Evolutionary conservation across 2,113 vertebrate species (phyloP), one percentile per base, ranked within the genome.

Genomic region (Lepus americanus): DNA sequence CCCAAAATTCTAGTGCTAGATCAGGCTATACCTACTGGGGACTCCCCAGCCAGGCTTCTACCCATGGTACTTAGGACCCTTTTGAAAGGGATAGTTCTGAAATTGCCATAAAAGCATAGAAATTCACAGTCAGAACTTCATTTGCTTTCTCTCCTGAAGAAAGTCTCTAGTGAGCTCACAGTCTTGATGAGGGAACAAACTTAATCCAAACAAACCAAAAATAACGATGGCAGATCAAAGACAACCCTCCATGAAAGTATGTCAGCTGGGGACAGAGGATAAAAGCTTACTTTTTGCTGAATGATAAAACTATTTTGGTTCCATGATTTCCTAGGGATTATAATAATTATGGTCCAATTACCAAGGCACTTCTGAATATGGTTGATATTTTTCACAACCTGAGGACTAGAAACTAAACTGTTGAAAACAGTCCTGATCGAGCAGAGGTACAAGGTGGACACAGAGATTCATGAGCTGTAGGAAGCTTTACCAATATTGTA

Each of bases 171-270:
- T 84, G 86, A 92, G 55, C 82, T 96, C 90, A 44, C 19, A 83
- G 31, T 29, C 70, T 55, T 91, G 82, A 97, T 59, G 91, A 97
- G 96, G 96, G 79, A 95, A 90, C 29, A 95, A 96, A 84, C 2
- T 22, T 93, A 84, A 70, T 87, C 72, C 84, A 95, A 97, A 97
- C 92, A 87, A 97, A 96, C 33, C 33, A 9, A 72, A 61, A 83
- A 49, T 31, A 59, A 77, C 88, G 84, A 93, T 51, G 29, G 44
- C 49, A 96, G 80, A 95, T 97, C 92, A 97, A 96, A 97, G 90
- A 72, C 14, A 78, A 93, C 93, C 17, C 11, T 96, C 80, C 78
- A 51, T 36, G 83, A 81, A 61, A 55, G 55, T 59, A 88, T 33
- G 77, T 89, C 84, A 96, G 63, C 82, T 85, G 74, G 44, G 78